Conservation (phyloP, 2,797 vertebrate species). For the Sebastes glaucus region DNA sequence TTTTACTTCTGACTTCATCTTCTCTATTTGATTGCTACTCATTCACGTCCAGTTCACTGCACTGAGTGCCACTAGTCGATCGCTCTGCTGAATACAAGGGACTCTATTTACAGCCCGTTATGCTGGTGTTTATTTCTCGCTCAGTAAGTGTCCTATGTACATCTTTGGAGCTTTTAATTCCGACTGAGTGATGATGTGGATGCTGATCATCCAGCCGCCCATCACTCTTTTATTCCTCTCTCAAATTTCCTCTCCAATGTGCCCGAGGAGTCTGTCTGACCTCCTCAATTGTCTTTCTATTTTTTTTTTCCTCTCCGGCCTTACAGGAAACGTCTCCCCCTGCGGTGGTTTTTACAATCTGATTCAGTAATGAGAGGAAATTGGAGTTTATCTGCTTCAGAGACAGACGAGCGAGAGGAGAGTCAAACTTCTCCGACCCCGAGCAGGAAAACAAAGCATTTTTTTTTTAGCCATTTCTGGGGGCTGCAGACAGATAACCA, state of each 20-base stretch:
- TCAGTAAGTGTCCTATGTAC: background rate
- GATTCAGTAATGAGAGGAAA: slow-evolving; percentile 61
- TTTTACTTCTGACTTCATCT: slow-evolving; percentile 6
- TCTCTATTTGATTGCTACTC: slow-evolving; percentile 9
- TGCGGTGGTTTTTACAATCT: slow-evolving; percentile 33
- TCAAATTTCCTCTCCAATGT: background rate
- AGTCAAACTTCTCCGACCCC: slow-evolving; percentile 30
- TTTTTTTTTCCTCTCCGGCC: background rate
- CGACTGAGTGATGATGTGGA: background rate
- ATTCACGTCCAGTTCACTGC: slow-evolving; percentile 14
- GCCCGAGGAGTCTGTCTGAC: background rate
- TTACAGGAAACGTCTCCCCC: slow-evolving; percentile 16
- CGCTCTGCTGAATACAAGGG: background rate
- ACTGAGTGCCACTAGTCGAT: background rate
- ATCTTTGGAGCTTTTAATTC: background rate
- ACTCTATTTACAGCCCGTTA: background rate
- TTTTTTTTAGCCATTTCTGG: slow-evolving; percentile 1
- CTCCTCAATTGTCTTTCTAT: background rate
- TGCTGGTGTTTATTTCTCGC: slow-evolving; percentile 8
- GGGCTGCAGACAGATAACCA: slow-evolving; percentile 15
- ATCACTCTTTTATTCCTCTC: background rate
- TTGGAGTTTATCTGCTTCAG: slow-evolving; percentile 48
- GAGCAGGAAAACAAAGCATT: slow-evolving; percentile 29
- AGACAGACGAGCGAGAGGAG: slow-evolving; percentile 22
- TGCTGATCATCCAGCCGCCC: background rate